phyloP scores from a whole-genome alignment of 2,113 vertebrate genomes.

The Copsychus sechellarum region DNA sequence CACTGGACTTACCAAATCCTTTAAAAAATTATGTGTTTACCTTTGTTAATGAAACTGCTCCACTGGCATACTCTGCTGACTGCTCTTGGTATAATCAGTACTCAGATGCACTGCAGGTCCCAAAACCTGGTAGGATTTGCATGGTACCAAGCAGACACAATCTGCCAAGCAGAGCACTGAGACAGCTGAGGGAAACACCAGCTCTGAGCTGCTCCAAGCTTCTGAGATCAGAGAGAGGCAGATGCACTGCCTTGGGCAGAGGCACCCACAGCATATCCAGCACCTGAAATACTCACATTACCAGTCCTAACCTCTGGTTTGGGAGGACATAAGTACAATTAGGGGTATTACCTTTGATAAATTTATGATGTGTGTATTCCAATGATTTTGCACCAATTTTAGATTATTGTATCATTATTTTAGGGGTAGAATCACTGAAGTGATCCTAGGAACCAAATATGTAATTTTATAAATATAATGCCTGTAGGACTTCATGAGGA shows the following conservation, averaged over 20 bases:
- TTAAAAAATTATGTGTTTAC: background rate
- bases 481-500: background rate
- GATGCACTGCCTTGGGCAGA: background rate
- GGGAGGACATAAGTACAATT: background rate
- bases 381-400: background rate
- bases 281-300: background rate
- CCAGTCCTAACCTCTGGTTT: background rate
- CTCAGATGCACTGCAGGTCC: accelerated
- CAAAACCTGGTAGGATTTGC: background rate
- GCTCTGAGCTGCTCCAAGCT: background rate
- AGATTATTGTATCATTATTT: background rate
- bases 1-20: background rate
- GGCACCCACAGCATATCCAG: background rate
- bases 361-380: background rate
- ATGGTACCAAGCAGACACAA: background rate
- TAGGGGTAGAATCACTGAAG: background rate
- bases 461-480: background rate
- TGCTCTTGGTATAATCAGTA: background rate
- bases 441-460: background rate
- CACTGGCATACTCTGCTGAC: background rate
- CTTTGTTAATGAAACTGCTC: background rate
- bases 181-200: background rate
- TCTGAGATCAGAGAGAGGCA: background rate
- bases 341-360: background rate
- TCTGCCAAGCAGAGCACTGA: background rate